Percentiles rank a stretch among this genome's conserved stretches.
Evolutionary conservation across 2,888 invertebrate genomes (phyloP).

Genomic region (Drosophila aldrichi): DNA sequence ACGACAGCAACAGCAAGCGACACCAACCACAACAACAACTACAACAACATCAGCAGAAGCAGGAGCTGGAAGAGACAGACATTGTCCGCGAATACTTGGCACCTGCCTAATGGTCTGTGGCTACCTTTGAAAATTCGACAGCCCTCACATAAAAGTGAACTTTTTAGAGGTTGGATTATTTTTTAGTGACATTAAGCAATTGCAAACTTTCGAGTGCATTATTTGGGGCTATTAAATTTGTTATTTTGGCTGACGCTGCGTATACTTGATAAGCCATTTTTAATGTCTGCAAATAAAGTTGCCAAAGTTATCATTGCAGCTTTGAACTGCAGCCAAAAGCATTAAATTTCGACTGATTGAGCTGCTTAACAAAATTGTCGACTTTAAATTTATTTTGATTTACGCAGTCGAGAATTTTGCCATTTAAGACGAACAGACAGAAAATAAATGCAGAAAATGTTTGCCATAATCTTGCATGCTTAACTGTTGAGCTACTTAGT

Average conservation of each 20-base stretch:
- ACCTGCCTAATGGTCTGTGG: constrained; percentile 71
- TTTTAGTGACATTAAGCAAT: constrained; percentile 18
- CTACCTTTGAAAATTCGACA: constrained; percentile 23
- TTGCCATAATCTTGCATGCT: not conserved
- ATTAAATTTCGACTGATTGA: not conserved
- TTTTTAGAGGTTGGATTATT: constrained; percentile 17
- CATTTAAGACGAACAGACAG: not conserved
- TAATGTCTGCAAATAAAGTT: constrained; percentile 6
- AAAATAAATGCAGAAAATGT: not conserved
- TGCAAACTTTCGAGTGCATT: constrained; percentile 37
- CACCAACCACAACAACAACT: constrained; percentile 27
- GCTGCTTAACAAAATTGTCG: not conserved
- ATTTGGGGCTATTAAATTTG: constrained; percentile 58
- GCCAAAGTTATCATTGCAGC: constrained; percentile 13
- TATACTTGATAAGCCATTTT: constrained; percentile 32
- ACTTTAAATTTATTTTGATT: not conserved
- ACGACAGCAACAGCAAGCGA: constrained; percentile 46
- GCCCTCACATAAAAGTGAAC: constrained; percentile 17
- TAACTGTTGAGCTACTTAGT: not conserved
- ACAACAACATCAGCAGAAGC: constrained; percentile 1
- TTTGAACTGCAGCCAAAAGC: not conserved
- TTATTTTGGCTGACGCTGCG: constrained; percentile 30
- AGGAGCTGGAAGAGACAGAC: constrained; percentile 6
- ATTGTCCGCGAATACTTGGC: constrained; percentile 49
- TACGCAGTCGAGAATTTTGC: not conserved